Conservation (phyloP, 1,140 invertebrate genomes). For the Drosophila nikananu region DNA sequence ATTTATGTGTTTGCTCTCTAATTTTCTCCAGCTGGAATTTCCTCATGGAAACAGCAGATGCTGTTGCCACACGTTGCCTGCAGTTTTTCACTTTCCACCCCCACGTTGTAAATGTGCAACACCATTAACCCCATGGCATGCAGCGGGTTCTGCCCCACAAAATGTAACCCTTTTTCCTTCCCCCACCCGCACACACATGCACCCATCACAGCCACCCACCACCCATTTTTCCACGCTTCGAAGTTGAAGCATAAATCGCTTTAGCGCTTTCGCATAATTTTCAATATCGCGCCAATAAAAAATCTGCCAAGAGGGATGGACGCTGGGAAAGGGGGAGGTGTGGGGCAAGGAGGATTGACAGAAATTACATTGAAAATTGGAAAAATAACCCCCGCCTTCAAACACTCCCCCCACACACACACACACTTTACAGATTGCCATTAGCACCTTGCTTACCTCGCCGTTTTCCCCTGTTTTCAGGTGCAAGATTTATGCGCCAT, state of each 20-base stretch:
- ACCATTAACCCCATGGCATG: slow-evolving; percentile 13
- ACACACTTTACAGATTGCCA: slow-evolving; percentile 61
- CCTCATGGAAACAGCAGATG: background rate
- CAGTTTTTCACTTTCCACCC: background rate
- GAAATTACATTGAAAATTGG: slow-evolving; percentile 81
- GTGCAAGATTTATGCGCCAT: slow-evolving; percentile 76
- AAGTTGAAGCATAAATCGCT: slow-evolving; percentile 67
- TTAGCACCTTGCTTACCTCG: slow-evolving; percentile 67
- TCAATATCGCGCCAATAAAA: slow-evolving; percentile 79
- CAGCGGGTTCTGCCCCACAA: background rate
- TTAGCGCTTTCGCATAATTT: slow-evolving; percentile 78
- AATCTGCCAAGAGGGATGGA: slow-evolving; percentile 39
- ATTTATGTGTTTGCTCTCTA: no score
- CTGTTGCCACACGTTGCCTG: background rate
- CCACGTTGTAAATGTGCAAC: slow-evolving; percentile 1
- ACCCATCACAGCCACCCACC: background rate
- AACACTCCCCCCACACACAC: slow-evolving; percentile 4
- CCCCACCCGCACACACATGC: background rate
- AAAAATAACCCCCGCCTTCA: slow-evolving; percentile 38
- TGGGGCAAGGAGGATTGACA: slow-evolving; percentile 23
- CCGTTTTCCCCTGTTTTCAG: slow-evolving; percentile 10
- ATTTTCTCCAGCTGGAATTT: background rate
- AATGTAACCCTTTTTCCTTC: background rate
- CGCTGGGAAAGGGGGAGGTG: background rate
- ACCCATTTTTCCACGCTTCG: background rate